phyloP scores from a whole-genome alignment of 2,113 vertebrate genomes.

The Thermophis baileyi region DNA sequence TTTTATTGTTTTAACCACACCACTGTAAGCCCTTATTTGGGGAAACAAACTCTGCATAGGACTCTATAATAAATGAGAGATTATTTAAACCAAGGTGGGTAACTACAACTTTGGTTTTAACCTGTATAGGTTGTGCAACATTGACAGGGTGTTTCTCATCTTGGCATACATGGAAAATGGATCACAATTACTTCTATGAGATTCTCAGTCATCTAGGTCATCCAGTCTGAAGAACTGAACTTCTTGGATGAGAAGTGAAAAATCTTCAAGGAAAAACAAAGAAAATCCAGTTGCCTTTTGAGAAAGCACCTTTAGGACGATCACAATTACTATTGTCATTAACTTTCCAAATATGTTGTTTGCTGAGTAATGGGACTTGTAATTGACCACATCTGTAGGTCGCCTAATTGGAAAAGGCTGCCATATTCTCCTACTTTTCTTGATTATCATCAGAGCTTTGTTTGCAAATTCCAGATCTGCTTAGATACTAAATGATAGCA shows the following conservation, averaged over 20 bases:
- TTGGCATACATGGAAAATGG: neutral
- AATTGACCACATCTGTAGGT: neutral
- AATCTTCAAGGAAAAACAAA: neutral
- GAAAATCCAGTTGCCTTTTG: neutral
- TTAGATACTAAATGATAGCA: neutral
- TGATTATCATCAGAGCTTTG: neutral
- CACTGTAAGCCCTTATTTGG: neutral
- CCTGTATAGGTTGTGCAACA: neutral
- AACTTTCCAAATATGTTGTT: neutral
- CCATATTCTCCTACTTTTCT: neutral
- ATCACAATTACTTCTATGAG: neutral
- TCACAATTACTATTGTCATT: neutral
- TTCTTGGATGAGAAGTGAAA: neutral
- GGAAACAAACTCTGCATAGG: too few relatives aligned
- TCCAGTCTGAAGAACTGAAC: neutral
- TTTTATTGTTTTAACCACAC: neutral
- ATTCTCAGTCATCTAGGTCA: neutral
- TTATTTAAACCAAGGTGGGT: neutral
- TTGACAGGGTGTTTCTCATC: neutral
- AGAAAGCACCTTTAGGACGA: neutral
- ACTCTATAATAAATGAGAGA: neutral
- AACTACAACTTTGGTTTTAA: neutral
- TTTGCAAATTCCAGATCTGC: neutral
- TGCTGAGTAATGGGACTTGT: neutral
- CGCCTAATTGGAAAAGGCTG: neutral